Percentiles rank a stretch among this genome's conserved stretches.
Evolutionary conservation across 2,888 invertebrate species (phyloP).

Genomic region (Aethes cnicana): DNA sequence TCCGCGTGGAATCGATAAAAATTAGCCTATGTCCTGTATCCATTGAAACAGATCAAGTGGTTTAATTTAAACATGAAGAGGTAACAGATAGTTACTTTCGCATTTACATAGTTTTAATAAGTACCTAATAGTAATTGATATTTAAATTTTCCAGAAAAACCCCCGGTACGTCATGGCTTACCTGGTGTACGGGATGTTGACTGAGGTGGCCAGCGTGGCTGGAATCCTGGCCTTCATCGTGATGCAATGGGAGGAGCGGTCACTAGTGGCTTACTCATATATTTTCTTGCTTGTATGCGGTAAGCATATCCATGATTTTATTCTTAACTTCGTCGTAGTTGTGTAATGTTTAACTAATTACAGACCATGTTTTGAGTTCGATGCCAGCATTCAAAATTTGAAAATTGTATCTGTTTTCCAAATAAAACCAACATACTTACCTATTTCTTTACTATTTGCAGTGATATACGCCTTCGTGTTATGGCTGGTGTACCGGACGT

Average conservation of each 20-base stretch:
- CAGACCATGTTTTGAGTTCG: too few relatives aligned
- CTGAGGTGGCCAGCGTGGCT: neutral
- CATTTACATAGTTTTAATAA: too few relatives aligned
- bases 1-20: too few relatives aligned
- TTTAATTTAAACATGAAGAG: too few relatives aligned
- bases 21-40: too few relatives aligned
- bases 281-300: slow-evolving; percentile 3
- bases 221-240: neutral
- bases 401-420: too few relatives aligned
- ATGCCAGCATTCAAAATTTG: too few relatives aligned
- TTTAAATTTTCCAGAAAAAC: neutral
- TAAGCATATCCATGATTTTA: neutral
- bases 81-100: too few relatives aligned
- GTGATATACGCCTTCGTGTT: slow-evolving; percentile 5
- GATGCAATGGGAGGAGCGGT: slow-evolving; percentile 4
- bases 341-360: neutral
- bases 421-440: too few relatives aligned
- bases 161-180: slow-evolving; percentile 5
- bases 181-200: neutral
- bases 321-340: neutral
- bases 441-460: neutral
- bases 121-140: neutral
- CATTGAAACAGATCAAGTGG: too few relatives aligned
- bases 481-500: slow-evolving; percentile 10
- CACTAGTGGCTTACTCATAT: neutral